phyloP scores from a whole-genome alignment of 2,888 invertebrate species.

The Pogonocherus hispidulus region DNA sequence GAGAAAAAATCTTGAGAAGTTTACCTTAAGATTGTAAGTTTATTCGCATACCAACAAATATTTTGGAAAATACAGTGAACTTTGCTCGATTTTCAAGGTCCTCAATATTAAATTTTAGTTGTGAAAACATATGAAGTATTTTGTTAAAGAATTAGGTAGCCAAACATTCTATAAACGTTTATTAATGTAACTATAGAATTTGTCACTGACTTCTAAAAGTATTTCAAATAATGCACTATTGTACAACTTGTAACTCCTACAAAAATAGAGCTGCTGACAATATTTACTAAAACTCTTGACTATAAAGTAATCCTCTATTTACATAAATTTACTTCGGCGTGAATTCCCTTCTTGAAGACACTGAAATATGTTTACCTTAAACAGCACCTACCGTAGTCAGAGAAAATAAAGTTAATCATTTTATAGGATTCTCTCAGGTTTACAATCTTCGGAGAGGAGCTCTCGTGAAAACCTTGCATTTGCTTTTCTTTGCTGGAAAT shows the following conservation, averaged over 20 bases:
- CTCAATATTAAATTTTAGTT: too few species aligned
- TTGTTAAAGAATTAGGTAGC: too few species aligned
- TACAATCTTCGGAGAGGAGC: not conserved
- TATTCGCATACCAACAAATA: too few species aligned
- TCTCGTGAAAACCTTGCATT: not conserved
- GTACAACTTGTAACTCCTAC: not conserved
- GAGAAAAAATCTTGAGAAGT: too few species aligned
- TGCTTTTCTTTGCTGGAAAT: slow-evolving; percentile 6
- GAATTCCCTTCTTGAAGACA: not conserved
- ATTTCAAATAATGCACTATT: too few species aligned
- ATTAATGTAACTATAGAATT: too few species aligned
- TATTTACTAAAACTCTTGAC: not conserved
- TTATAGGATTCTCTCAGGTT: not conserved
- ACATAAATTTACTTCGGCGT: not conserved
- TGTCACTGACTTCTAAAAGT: too few species aligned
- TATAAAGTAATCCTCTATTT: not conserved
- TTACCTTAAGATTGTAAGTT: too few species aligned
- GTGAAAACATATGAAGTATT: too few species aligned
- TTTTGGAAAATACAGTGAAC: too few species aligned
- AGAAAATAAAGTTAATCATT: slow-evolving; percentile 3
- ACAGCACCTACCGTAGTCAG: not conserved
- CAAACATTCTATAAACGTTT: too few species aligned
- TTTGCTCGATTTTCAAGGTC: too few species aligned
- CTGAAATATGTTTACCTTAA: not conserved
- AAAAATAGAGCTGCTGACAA: not conserved